Evolutionary conservation across 2,888 invertebrate genomes (phyloP).

Genomic region (Cheilosia urbana): DNA sequence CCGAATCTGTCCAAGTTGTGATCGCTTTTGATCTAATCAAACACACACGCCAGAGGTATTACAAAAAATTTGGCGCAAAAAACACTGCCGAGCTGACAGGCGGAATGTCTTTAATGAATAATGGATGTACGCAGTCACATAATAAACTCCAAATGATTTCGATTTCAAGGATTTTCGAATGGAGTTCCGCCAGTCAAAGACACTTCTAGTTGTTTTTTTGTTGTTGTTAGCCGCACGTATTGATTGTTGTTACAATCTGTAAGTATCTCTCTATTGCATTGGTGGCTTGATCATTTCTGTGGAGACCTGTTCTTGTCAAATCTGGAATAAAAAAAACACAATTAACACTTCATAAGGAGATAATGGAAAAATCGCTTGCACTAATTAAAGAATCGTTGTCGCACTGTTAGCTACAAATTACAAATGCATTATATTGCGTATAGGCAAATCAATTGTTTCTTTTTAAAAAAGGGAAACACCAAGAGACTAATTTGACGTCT

Average conservation of each 20-base stretch:
- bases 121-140: conserved; percentile 55
- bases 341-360: conserved; percentile 16
- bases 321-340: conserved; percentile 4
- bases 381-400: not conserved
- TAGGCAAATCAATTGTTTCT: too few relatives aligned
- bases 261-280: conserved; percentile 3
- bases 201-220: not conserved
- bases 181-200: conserved; percentile 15
- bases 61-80: conserved; percentile 61
- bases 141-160: conserved; percentile 36
- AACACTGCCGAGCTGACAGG: conserved; percentile 59
- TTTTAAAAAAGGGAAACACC: conserved; percentile 4
- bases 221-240: not conserved
- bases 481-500: conserved; percentile 66
- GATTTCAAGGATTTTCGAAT: conserved; percentile 26
- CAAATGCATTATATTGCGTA: too few relatives aligned
- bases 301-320: conserved; percentile 3
- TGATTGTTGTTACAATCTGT: not conserved
- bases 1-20: conserved; percentile 55
- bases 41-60: conserved; percentile 58
- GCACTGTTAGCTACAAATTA: too few relatives aligned
- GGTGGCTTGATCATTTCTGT: not conserved
- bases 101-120: conserved; percentile 68
- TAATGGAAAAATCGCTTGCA: not conserved
- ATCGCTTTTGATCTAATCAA: conserved; percentile 68